Evolutionary conservation across 2,888 invertebrate genomes (phyloP), one percentile per base, ranked within the genome.

Genomic region (Heliconius charithonia): DNA sequence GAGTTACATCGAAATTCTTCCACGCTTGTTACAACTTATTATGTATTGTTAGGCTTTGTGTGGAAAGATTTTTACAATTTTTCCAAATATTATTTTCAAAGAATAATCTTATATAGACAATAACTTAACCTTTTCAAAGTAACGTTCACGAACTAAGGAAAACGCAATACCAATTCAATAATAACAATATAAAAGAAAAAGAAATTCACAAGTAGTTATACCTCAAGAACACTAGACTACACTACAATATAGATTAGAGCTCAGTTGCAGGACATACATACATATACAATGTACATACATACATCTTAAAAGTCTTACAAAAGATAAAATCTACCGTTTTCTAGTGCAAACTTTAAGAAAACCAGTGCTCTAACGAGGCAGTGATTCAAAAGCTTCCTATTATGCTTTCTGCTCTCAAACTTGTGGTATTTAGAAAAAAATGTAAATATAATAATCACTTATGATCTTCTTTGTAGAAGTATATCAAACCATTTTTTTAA

Each of bases 311-410:
- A 37, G 12, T 37, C 32, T 25, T 41, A 69, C 41, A 69, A 69
- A 37, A 69, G 37, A 69, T 69, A 41, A 25, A 41, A 69, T 41
- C 37, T 41, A 13, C 67, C 41, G 25, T n/a, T 41, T 69, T 41
- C 41, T 69, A 69, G 67, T 69, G 25, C 67, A 69, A 69, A n/a
- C 37, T 41, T 69, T 41, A 41, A 41, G 67, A 25, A 37, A 37
- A 67, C 37, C 67, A 67, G 37, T 67, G 66, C 66, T 41, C 67
- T 67, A 67, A 67, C 67, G 41, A 67, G 37, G 37, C 41, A 41
- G 13, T 37, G 37, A 41, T 67, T 41, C 41, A 67, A 67, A 41
- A 67, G n/a, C 67, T 69, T 37, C 41, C 13, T 41, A 41, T 69
- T 69, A 69, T 16, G 67, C 67, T 41, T 69, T 41, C 67, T 69